phyloP scores from a whole-genome alignment of 30 jellyfish, hydroid and myxozoan genomes.

The Hydractinia echinata region DNA sequence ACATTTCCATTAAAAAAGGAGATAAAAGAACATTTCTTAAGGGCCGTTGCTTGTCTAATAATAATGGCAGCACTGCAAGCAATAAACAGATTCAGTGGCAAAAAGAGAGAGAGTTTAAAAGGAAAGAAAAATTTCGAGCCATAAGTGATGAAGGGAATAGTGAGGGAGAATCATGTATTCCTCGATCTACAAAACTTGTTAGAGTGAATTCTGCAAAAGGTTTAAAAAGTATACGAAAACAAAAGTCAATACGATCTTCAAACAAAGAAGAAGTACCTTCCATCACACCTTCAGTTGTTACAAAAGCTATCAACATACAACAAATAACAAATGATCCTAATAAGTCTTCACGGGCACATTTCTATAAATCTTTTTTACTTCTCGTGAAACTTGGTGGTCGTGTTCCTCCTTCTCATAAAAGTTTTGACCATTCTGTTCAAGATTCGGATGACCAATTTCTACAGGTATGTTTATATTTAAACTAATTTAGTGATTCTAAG shows the following conservation, averaged over 20 bases:
- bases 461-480: background rate
- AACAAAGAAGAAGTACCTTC: slow-evolving; percentile 10
- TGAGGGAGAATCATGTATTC: background rate
- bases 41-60: background rate
- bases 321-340: background rate
- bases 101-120: background rate
- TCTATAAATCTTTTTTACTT: slow-evolving; percentile 31
- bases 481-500: no score
- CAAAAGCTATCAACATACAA: slow-evolving; percentile 8
- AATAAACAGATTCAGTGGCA: slow-evolving; percentile 11
- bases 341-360: slow-evolving; percentile 22
- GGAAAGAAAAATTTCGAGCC: background rate
- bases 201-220: slow-evolving; percentile 38
- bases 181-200: slow-evolving; percentile 26
- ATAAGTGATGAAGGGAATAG: background rate
- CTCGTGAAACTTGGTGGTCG: slow-evolving; percentile 38
- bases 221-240: slow-evolving; percentile 22
- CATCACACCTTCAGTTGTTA: background rate
- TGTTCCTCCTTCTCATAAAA: background rate
- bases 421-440: background rate
- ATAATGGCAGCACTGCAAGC: background rate
- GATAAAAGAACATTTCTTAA: background rate
- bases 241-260: slow-evolving; percentile 1
- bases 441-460: background rate
- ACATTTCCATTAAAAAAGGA: background rate